Percentiles rank a stretch among this genome's conserved stretches.
phyloP scores from a whole-genome alignment of 2,888 invertebrate species.

The Drosophila kanekoi region DNA sequence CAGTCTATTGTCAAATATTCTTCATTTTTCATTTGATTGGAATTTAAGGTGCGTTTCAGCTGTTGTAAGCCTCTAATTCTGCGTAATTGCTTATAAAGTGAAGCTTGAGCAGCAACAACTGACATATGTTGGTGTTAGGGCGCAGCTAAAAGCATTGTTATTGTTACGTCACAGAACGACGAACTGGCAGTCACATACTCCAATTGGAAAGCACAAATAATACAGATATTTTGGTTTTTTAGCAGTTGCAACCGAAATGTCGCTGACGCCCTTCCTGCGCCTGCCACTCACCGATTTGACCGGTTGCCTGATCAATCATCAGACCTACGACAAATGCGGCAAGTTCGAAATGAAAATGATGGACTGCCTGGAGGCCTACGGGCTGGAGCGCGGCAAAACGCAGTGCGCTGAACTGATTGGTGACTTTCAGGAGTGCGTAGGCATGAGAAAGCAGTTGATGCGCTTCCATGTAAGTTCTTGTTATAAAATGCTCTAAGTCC shows the following conservation, averaged over 20 bases:
- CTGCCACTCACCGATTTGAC: constrained; percentile 91
- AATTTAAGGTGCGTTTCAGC: constrained; percentile 53
- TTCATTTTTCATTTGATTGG: constrained; percentile 40
- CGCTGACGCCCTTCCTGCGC: constrained; percentile 88
- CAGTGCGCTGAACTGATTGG: constrained; percentile 88
- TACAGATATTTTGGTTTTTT: constrained; percentile 3
- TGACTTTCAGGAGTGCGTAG: constrained; percentile 91
- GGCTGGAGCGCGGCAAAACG: constrained; percentile 87
- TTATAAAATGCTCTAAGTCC: not conserved
- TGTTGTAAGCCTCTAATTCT: not conserved
- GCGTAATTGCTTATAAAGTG: not conserved
- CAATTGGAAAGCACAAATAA: constrained; percentile 6
- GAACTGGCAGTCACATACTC: constrained; percentile 1
- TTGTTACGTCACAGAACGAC: constrained; percentile 78
- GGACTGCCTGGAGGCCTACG: constrained; percentile 93
- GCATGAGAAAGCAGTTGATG: constrained; percentile 87
- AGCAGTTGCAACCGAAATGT: constrained; percentile 85
- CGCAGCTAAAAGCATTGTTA: constrained; percentile 41
- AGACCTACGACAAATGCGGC: constrained; percentile 88
- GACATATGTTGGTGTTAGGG: rapidly evolving
- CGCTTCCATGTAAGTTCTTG: constrained; percentile 86
- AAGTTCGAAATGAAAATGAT: constrained; percentile 89
- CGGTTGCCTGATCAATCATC: constrained; percentile 88
- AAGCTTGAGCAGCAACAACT: not conserved
- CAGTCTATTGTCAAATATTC: constrained; percentile 44